Percentiles rank a stretch among this genome's conserved stretches.
These are phyloP conservation scores for Elysia crispata DNA, from an alignment of 2,888 invertebrate genomes.

Conservation along the genomic window DNA sequence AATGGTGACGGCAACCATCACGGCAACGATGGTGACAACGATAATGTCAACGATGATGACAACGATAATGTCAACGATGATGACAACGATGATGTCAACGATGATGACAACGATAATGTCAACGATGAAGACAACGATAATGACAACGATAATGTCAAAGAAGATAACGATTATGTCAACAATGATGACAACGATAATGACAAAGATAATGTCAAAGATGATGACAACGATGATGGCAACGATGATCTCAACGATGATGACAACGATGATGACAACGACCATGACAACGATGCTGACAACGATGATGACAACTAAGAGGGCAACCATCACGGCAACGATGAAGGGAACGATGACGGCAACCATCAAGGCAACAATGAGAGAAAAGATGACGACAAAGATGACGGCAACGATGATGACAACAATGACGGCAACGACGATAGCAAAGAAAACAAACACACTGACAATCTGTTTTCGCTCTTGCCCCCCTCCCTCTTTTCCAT, in stretches of 20 bases:
- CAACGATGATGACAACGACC: neutral
- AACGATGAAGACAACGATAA: too few species aligned
- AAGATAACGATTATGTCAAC: too few species aligned
- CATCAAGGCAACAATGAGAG: conserved; percentile 2
- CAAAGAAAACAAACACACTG: neutral
- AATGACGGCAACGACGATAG: neutral
- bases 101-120: too few species aligned
- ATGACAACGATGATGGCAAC: neutral
- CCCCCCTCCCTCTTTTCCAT: too few species aligned
- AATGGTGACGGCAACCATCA: neutral
- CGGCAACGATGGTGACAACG: neutral
- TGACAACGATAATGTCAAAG: too few species aligned
- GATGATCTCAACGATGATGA: neutral
- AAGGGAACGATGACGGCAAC: neutral
- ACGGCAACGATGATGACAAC: neutral
- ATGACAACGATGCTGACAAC: neutral
- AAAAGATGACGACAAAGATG: neutral
- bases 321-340: neutral
- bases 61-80: neutral
- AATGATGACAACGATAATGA: too few species aligned
- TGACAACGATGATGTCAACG: too few species aligned
- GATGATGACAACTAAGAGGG: neutral
- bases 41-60: neutral
- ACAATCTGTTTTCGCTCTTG: too few species aligned
- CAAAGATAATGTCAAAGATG: neutral